These are phyloP conservation scores for Acromyrmex echinatior DNA, from an alignment of 1,140 invertebrate species.

Conservation along the genomic window DNA sequence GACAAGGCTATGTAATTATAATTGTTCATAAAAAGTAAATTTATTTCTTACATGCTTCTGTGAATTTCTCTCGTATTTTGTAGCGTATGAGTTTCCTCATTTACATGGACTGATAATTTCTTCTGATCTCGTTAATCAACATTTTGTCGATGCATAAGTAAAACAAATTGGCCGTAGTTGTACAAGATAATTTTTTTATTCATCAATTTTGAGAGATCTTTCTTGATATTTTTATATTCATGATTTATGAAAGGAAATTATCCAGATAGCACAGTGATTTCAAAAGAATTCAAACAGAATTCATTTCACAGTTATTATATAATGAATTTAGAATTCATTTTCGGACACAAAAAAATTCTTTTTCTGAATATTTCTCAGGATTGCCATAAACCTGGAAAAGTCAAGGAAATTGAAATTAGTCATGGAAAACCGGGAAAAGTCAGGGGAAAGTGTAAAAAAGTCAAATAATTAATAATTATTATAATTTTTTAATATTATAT, in stretches of 20 bases:
- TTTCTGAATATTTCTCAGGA: no score
- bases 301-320: no score
- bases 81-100: neutral
- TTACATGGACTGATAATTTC: neutral
- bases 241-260: neutral
- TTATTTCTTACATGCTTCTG: slow-evolving; percentile 51
- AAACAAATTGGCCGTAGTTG: neutral
- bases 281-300: no score
- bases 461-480: no score
- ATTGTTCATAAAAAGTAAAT: slow-evolving; percentile 54
- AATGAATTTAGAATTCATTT: no score
- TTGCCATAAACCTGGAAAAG: no score
- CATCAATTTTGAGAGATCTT: neutral
- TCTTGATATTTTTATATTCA: neutral
- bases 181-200: neutral
- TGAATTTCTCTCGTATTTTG: slow-evolving; percentile 29
- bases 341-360: no score
- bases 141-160: slow-evolving; percentile 9
- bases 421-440: no score
- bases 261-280: no score
- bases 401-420: no score
- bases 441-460: no score
- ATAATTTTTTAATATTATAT: no score
- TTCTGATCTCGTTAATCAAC: neutral
- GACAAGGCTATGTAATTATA: neutral